Base-by-base conservation (phyloP, 2,113 vertebrate species). In the Phodopus roborovskii region DNA sequence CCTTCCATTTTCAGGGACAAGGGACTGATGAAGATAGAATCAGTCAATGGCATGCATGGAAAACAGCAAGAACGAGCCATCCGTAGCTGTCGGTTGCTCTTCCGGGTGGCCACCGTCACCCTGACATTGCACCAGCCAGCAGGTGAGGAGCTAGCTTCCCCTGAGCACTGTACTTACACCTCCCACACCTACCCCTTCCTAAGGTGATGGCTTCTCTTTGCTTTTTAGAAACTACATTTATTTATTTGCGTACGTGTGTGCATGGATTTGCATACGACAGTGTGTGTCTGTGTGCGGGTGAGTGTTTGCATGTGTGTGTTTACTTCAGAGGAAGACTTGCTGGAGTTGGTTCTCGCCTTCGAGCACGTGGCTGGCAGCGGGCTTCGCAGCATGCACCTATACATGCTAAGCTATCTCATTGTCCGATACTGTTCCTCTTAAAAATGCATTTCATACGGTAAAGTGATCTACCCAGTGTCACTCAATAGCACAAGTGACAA, bases 41-140 rank as follows among this genome's bases (percentile, higher is more conserved):
- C 56, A 84, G 56, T 53, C 78, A 66, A 16, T 17, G 24, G 75
- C 50, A 30, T 42, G 42, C 36, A 78, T 58, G 77, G 66, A 93
- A 88, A 84, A 0, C 68, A 66, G 26, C 12, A 22, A 85, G 1
- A 78, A 36, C 8, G 10, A 28, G 28, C 19, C 3, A 12, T 58
- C 88, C 56, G 42, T 8, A 11, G 56, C 53, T 83, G 20, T 83
- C 39, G 7, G 24, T 19, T 53, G 17, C 58, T 90, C 33, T 36
- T 28, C n/a, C 1, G 7, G 20, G 8, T 2, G 36, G 71, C 36
- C 70, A 6, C 8, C 62, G 36, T 28, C 9, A 1, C 33, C 20
- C 53, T 48, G 8, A 22, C 0, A 0, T 39, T 58, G 33, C 11
- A 16, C 60, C 42, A 7, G 22, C 39, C 2, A 3, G 16, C 20